Base-by-base conservation (phyloP, 30 jellyfish, hydroid and myxozoan species). In the Cassiopea xamachana region DNA sequence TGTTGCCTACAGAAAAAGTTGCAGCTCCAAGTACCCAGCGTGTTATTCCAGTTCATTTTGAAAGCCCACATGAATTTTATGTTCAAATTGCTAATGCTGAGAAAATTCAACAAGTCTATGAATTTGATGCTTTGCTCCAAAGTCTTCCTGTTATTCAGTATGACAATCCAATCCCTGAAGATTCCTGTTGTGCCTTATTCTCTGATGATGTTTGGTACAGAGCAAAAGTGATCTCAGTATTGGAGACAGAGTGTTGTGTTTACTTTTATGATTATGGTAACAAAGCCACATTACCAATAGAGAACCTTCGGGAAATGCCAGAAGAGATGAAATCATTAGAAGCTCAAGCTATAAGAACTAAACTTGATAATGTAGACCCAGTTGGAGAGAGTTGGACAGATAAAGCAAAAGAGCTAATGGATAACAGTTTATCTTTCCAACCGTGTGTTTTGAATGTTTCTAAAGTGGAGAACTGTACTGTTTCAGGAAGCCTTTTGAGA, bases 311-410 rank as follows among this genome's bases (percentile, higher is more conserved):
- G n/a, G 90, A 79, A 60, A 61, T 87, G 48, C 98, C 98, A 69
- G 95, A 79, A 0, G 96, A 86, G 72, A 67, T 79, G 81, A 86
- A 75, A 27, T 48, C 75, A 10, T 76, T 84, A 1, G 91, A 90
- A 1, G 98, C 91, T 3, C 98, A 92, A 87, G 96, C 98, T 17
- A 67, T 92, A 44, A 14, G 69, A 47, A 75, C 87, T 90, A 85
- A 87, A 82, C 72, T 92, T 15, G 19, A 78, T 43, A 60, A 78
- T 85, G 69, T 92, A 6, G n/a, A n/a, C n/a, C n/a, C 98, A 74
- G 45, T 39, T 1, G 80, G 87, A 2, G 67, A 48, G 62, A 10
- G 48, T 0, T 82, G 85, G 87, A 1, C 84, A 27, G 69, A 72
- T 43, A 46, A 69, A 0, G 92, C 92, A 1, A 71, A 51, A 13